Evolutionary conservation across 2,888 invertebrate species (phyloP).

Genomic region (Melinopterus prodromus): DNA sequence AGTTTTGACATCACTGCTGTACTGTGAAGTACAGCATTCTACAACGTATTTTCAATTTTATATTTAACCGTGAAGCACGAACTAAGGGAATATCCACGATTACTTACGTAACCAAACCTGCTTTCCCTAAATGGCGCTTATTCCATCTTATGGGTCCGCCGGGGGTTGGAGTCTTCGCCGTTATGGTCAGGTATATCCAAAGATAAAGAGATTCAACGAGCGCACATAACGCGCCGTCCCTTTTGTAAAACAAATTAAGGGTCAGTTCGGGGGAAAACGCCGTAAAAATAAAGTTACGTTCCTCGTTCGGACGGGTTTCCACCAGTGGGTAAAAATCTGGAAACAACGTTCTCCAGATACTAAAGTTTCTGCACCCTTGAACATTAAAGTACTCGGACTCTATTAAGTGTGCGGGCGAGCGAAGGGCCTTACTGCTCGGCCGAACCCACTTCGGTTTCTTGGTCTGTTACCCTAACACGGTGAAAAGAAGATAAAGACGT

Average conservation of each 20-base stretch:
- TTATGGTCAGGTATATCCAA: conserved; percentile 31
- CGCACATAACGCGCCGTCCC: conserved; percentile 27
- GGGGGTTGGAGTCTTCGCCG: not conserved
- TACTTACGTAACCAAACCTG: not conserved
- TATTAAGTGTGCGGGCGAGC: conserved; percentile 44
- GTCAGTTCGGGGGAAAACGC: conserved; percentile 29
- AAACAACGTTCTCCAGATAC: conserved; percentile 43
- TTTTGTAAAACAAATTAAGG: conserved; percentile 37
- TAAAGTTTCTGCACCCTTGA: conserved; percentile 45
- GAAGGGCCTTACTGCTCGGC: not conserved
- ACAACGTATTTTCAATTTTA: too few relatives aligned
- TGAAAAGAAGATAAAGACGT: not conserved
- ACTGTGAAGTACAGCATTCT: too few relatives aligned
- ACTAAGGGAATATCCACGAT: not conserved
- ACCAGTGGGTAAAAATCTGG: conserved; percentile 38
- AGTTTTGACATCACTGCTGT: too few relatives aligned
- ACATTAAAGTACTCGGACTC: conserved; percentile 44
- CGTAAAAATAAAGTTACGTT: conserved; percentile 33
- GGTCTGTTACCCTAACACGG: conserved; percentile 4
- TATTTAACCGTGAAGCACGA: not conserved
- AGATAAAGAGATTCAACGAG: conserved; percentile 34
- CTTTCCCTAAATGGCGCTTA: not conserved
- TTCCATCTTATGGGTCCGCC: not conserved
- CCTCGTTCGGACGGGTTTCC: not conserved
- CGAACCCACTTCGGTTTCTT: not conserved